These are phyloP conservation scores for Neosilurus hyrtlii DNA, from an alignment of 2,797 vertebrate genomes.

Conservation along the genomic window DNA sequence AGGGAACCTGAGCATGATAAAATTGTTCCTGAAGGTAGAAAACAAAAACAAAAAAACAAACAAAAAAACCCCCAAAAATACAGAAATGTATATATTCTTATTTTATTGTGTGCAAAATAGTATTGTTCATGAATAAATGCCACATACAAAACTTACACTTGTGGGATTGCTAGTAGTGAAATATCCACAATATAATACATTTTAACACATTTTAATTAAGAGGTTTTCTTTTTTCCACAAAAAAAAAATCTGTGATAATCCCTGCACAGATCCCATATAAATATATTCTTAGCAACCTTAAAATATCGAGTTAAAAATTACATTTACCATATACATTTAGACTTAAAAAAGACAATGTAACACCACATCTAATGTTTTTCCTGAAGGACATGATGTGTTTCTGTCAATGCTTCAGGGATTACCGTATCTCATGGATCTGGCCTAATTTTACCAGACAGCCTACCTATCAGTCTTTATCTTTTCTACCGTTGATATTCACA, in stretches of 20 bases:
- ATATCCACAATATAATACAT: conserved; percentile 49
- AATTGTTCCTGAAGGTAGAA: background rate
- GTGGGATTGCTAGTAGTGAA: conserved; percentile 34
- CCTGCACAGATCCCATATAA: conserved; percentile 71
- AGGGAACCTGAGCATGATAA: background rate
- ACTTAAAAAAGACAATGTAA: conserved; percentile 13
- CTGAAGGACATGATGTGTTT: conserved; percentile 32
- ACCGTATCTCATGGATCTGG: conserved; percentile 36
- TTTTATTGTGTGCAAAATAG: conserved; percentile 70
- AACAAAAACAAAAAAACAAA: background rate
- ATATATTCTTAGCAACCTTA: conserved; percentile 58
- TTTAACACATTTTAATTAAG: conserved; percentile 49
- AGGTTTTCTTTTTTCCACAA: conserved; percentile 17
- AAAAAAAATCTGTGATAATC: conserved; percentile 67
- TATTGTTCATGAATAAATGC: conserved; percentile 49
- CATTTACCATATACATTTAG: conserved; percentile 48
- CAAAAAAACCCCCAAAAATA: background rate
- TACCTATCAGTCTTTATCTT: background rate
- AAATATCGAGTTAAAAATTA: conserved; percentile 53
- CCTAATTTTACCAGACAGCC: conserved; percentile 22
- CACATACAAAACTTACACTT: conserved; percentile 39
- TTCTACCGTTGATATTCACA: conserved; percentile 22
- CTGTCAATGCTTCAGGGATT: conserved; percentile 41
- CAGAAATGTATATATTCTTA: conserved; percentile 25
- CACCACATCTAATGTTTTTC: conserved; percentile 36